Base-by-base conservation (phyloP, 2,113 vertebrate genomes). In the Phylloscopus whistleri region DNA sequence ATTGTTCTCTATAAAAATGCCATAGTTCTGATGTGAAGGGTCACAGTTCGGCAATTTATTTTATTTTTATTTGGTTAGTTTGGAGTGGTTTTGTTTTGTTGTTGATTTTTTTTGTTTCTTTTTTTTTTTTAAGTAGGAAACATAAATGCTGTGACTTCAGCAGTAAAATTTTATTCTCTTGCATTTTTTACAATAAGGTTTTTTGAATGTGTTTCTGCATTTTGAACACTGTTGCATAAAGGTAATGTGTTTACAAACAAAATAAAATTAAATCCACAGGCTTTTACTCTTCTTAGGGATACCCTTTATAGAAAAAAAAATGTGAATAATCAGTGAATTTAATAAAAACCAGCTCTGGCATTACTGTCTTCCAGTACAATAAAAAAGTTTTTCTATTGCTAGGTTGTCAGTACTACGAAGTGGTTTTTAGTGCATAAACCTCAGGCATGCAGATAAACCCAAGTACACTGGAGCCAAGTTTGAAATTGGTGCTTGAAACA, bases 381-480 rank as follows among this genome's bases (percentile, higher is more conserved):
- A 88, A 90, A 94, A 93, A 70, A 2, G 13, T 35, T 80, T 67
- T 73, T 60, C 37, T 80, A 41, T 51, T 80, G 16, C n/a, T 83
- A 44, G 19, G 30, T 77, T 90, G 43, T 90, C 83, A 90, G 58
- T 80, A 63, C 22, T 62, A 41, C 18, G 2, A 92, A 92, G 46
- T 69, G 59, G 9, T 58, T 90, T 87, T 88, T 77, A 88, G 66
- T 67, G 33, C 14, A 62, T 74, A 86, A 95, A 89, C 76, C 86
- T 89, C 93, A 93, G 69, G 73, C 39, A 87, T 67, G 76, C 56
- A 90, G 91, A 95, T 84, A 87, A 94, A 92, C 24, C 68, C 35
- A 78, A 72, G 24, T 31, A 87, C 60, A 35, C 39, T 70, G 56
- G 17, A 92, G 76, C 60, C 84, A 93, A 89, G 28, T 75, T 89